phyloP scores from a whole-genome alignment of 2,113 vertebrate genomes.

The Protomyctophum bolini region DNA sequence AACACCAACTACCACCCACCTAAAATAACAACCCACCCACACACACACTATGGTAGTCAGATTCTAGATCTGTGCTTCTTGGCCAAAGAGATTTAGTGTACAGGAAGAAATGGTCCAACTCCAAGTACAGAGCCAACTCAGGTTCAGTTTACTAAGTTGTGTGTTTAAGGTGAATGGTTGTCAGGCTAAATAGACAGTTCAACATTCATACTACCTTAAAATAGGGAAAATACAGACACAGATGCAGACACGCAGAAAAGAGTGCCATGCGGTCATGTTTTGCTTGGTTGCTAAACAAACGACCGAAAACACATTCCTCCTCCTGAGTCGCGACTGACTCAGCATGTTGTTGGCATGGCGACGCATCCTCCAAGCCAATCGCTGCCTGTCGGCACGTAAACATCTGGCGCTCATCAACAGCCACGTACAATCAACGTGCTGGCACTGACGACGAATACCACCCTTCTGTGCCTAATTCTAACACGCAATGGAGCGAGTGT shows the following conservation, averaged over 20 bases:
- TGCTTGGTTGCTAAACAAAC: conserved; percentile 2
- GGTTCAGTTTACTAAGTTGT: no score
- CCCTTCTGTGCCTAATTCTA: neutral
- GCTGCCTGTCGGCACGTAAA: neutral
- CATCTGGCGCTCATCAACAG: conserved; percentile 9
- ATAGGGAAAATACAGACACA: neutral
- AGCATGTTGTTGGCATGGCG: conserved; percentile 1
- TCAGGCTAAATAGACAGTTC: neutral
- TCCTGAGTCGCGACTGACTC: neutral
- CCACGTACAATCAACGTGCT: neutral
- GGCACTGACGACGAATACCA: neutral
- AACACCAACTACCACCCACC: neutral
- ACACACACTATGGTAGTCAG: conserved; percentile 27
- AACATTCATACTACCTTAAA: no score
- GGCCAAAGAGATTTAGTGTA: no score
- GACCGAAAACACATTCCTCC: conserved; percentile 6
- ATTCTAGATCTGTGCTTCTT: no score
- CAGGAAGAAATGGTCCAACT: no score
- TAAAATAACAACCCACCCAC: neutral
- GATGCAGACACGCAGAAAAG: neutral
- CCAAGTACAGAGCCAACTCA: no score
- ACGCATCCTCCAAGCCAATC: neutral
- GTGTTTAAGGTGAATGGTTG: neutral
- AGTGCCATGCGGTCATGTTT: neutral
- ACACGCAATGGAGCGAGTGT: neutral